Conservation (phyloP, 2,113 vertebrate species). For the Spilogale gracilis region DNA sequence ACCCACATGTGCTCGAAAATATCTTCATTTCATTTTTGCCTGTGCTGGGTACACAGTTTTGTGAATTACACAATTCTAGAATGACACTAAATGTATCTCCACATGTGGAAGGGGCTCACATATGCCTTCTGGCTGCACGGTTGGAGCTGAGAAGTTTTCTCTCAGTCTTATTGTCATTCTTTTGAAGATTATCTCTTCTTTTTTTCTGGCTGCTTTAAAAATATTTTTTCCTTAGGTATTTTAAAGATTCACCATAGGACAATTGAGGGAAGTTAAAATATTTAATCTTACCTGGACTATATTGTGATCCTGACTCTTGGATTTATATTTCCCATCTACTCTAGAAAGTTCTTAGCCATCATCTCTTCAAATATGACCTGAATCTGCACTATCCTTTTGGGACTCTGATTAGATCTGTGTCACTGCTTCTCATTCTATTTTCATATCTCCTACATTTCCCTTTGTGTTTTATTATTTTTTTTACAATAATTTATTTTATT, state of each 20-base stretch:
- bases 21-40: not conserved
- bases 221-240: not conserved
- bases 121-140: too few relatives aligned
- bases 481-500: too few relatives aligned
- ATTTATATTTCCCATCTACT: not conserved
- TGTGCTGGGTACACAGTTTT: not conserved
- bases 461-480: not conserved
- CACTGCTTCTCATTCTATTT: not conserved
- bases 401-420: not conserved
- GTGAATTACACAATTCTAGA: not conserved
- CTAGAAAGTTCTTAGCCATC: not conserved
- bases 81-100: not conserved
- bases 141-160: not conserved
- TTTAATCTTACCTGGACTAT: not conserved
- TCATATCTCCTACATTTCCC: fast-evolving
- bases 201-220: not conserved
- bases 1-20: not conserved
- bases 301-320: not conserved
- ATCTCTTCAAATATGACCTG: not conserved
- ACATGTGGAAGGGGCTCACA: not conserved
- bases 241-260: not conserved
- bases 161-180: not conserved
- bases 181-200: not conserved
- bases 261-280: not conserved
- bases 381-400: not conserved